A percentile compares a stretch with the other conserved stretches of the same genome.
Conservation (phyloP, 2,113 vertebrate genomes). For the Xyliphius kryptos region DNA sequence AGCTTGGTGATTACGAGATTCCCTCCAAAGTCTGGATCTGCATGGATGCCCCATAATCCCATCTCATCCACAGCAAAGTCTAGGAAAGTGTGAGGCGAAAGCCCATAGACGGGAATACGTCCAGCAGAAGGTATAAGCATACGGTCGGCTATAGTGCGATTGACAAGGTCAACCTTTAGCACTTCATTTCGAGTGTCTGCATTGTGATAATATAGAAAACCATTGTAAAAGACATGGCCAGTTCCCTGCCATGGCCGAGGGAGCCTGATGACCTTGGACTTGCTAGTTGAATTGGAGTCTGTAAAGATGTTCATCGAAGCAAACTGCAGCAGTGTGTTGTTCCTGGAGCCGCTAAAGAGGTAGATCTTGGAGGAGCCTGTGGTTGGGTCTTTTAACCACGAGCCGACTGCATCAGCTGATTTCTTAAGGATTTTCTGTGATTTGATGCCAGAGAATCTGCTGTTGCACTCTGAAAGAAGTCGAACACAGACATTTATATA, state of each 20-base stretch:
- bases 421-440: slow-evolving; percentile 88
- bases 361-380: slow-evolving; percentile 76
- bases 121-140: slow-evolving; percentile 77
- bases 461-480: slow-evolving; percentile 76
- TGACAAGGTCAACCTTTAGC: slow-evolving; percentile 78
- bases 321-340: slow-evolving; percentile 73
- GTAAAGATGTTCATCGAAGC: slow-evolving; percentile 70
- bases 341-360: slow-evolving; percentile 74
- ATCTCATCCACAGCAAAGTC: slow-evolving; percentile 88
- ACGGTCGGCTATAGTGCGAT: slow-evolving; percentile 63
- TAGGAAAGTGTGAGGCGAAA: slow-evolving; percentile 75
- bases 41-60: slow-evolving; percentile 86
- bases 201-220: slow-evolving; percentile 85
- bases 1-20: slow-evolving; percentile 85
- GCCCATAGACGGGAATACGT: slow-evolving; percentile 71
- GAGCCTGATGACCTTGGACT: slow-evolving; percentile 60
- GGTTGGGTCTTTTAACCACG: slow-evolving; percentile 84
- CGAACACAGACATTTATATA: too few species aligned
- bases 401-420: slow-evolving; percentile 64
- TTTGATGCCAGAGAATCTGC: slow-evolving; percentile 69
- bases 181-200: slow-evolving; percentile 78
- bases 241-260: slow-evolving; percentile 82
- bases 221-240: slow-evolving; percentile 74
- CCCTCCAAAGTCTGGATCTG: slow-evolving; percentile 69
- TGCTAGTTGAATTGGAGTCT: slow-evolving; percentile 57